Evolutionary conservation across 2,888 invertebrate genomes (phyloP).

Genomic region (Bunonema sp.): DNA sequence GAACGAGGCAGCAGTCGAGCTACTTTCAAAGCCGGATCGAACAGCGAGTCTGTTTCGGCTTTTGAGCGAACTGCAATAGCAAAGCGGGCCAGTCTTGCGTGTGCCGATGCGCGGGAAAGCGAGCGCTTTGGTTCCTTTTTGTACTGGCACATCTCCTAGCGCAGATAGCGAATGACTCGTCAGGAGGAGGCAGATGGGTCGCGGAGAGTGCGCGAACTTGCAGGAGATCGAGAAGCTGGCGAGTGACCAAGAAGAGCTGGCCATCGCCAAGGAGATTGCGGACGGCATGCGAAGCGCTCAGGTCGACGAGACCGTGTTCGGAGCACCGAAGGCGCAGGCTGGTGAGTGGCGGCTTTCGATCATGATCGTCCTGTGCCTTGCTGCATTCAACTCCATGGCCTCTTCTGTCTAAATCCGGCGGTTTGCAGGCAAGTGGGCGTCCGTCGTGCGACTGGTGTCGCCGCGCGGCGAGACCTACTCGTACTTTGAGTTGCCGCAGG

Average conservation of each 20-base stretch:
- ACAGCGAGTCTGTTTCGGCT: no score
- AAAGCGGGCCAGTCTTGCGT: no score
- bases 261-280: constrained; percentile 89
- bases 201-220: no score
- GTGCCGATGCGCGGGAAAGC: no score
- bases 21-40: no score
- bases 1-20: no score
- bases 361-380: neutral
- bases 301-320: constrained; percentile 74
- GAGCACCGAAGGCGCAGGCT: constrained; percentile 78
- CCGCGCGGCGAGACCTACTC: constrained; percentile 70
- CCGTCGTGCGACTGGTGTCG: constrained; percentile 69
- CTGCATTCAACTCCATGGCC: neutral
- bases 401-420: neutral
- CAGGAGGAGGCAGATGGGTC: no score
- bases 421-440: constrained; percentile 66
- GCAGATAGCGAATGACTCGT: no score
- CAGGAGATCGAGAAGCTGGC: constrained; percentile 88
- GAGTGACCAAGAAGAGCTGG: constrained; percentile 70
- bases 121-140: no score
- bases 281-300: constrained; percentile 83
- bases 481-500: constrained; percentile 71
- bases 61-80: no score
- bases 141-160: no score
- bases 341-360: constrained; percentile 62